Conservation (phyloP, 2,113 vertebrate genomes). For the Pipa parva region DNA sequence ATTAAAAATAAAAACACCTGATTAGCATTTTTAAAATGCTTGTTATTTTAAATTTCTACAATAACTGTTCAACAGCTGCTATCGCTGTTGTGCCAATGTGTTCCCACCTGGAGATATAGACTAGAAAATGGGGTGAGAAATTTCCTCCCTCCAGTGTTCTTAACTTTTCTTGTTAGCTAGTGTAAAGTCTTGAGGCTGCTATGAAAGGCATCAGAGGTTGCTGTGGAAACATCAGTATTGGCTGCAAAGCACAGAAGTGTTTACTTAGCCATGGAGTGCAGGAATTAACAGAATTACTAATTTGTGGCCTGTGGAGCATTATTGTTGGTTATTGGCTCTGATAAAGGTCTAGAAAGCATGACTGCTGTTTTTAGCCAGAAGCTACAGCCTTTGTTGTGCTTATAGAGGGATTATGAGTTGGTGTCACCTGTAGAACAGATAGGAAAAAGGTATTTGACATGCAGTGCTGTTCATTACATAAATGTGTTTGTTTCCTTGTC, state of each 20-base stretch:
- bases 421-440: neutral
- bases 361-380: neutral
- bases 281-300: neutral
- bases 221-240: constrained; percentile 11
- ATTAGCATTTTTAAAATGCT: too few relatives aligned
- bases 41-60: too few relatives aligned
- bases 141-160: too few relatives aligned
- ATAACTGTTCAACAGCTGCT: too few relatives aligned
- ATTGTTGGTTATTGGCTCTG: neutral
- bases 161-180: neutral
- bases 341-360: neutral
- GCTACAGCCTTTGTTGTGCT: neutral
- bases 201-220: constrained; percentile 8
- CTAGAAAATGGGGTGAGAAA: too few relatives aligned
- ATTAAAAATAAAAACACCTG: too few relatives aligned
- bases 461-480: neutral
- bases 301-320: neutral
- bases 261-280: neutral
- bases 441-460: constrained; percentile 6
- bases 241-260: neutral
- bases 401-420: neutral
- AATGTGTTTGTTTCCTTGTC: constrained; percentile 6
- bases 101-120: too few relatives aligned
- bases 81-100: too few relatives aligned
- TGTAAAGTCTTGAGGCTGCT: constrained; percentile 7